phyloP scores from a whole-genome alignment of 1,140 invertebrate species.

The Mamestra configurata region DNA sequence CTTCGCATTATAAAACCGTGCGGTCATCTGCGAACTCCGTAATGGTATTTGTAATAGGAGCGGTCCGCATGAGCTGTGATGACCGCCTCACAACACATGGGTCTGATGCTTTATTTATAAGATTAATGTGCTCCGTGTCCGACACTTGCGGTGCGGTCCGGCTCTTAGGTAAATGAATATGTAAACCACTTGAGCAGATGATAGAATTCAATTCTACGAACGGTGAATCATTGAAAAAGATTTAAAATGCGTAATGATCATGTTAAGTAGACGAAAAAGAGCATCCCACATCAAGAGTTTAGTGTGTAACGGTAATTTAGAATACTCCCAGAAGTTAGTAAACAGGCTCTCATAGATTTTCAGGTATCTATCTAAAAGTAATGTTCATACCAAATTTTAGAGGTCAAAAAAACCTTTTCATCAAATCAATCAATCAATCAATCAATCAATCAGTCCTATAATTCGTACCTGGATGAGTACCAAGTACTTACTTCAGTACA shows the following conservation, averaged over 20 bases:
- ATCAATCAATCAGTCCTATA: no score
- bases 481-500: not conserved
- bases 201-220: constrained; percentile 9
- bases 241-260: no score
- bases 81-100: constrained; percentile 64
- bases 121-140: constrained; percentile 71
- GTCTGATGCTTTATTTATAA: constrained; percentile 80
- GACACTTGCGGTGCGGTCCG: constrained; percentile 44
- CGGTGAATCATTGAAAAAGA: not conserved
- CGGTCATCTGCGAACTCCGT: constrained; percentile 87
- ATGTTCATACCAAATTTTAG: no score
- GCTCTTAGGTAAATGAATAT: constrained; percentile 51
- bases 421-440: no score
- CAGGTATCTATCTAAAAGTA: no score
- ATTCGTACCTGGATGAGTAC: no score
- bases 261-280: no score
- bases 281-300: no score
- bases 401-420: no score
- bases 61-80: constrained; percentile 75
- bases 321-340: no score
- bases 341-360: no score
- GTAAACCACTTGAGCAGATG: constrained; percentile 17
- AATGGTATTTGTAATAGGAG: constrained; percentile 85
- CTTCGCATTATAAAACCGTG: constrained; percentile 88
- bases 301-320: no score